Evolutionary conservation across 2,113 vertebrate species (phyloP), one percentile per base, ranked within the genome.

Genomic region (Callionymus lyra): DNA sequence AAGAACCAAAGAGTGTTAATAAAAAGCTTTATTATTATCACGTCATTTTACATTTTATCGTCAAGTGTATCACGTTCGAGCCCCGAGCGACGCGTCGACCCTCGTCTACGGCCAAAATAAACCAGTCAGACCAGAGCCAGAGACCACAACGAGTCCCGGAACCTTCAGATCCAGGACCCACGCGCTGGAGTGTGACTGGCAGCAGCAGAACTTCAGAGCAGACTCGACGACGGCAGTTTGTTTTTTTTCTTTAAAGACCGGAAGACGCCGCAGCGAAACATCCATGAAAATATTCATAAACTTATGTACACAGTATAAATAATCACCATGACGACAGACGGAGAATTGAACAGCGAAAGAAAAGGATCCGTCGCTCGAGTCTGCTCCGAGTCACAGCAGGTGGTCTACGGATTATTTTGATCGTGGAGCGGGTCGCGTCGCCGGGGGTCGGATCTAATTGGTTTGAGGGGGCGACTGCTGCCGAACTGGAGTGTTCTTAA

Each of bases 41-140:
- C 64, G 50, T 50, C 37, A 68, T 49, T 56, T 42, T 42, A 42
- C 44, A 18, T 18, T 19, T 19, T 33, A 33, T 33, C 36, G 56
- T 65, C 60, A 45, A 41, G 49, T 53, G 49, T 53, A 55, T 32
- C 41, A 53, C 6, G 40, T 21, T 69, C 39, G 38, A 63, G 63
- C 43, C 49, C 21, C 21, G 21, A 27, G 21, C 8, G 21, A 27
- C 21, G 4, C 21, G 8, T 39, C 32, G 17, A 34, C 67, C 76
- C 17, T 62, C 87, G 85, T 87, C 86, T 86, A 87, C 61, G 74
- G 85, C 86, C 87, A 89, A 88, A 90, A 87, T 74, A 81, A 85
- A 80, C 74, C 65, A 16, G 6, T 16, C 44, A 13, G 11, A 12
- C 3, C 17, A 5, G 17, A 16, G 12, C 18, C 12, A 34, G 42